Evolutionary conservation across 2,888 invertebrate species (phyloP).

Genomic region (Cryptocheilus praepositus): DNA sequence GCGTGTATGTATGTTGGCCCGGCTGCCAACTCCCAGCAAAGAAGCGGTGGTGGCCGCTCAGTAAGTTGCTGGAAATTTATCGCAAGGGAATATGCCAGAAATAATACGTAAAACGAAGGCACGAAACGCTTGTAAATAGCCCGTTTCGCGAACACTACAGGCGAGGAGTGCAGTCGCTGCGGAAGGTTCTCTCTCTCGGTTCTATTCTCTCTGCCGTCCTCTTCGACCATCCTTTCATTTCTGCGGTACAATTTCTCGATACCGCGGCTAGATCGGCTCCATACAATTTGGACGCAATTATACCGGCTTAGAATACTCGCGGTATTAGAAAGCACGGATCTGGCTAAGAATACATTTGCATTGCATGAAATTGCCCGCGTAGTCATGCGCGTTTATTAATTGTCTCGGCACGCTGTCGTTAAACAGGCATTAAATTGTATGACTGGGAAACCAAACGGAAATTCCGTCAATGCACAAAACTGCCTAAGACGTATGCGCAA

Average conservation of each 20-base stretch:
- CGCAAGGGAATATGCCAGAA: conserved; percentile 18
- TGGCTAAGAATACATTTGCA: conserved; percentile 12
- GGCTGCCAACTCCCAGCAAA: conserved; percentile 16
- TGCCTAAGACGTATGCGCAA: background rate
- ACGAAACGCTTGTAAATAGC: conserved; percentile 41
- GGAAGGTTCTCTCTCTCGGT: background rate
- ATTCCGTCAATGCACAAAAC: background rate
- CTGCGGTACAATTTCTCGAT: conserved; percentile 2
- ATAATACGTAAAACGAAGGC: conserved; percentile 33
- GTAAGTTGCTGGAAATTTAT: conserved; percentile 23
- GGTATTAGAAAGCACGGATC: conserved; percentile 5
- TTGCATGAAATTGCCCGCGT: conserved; percentile 5
- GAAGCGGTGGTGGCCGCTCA: conserved; percentile 1
- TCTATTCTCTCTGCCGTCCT: background rate
- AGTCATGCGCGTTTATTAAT: conserved; percentile 2
- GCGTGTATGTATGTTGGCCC: background rate
- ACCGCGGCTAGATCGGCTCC: conserved; percentile 6
- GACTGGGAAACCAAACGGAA: background rate
- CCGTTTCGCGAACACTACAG: conserved; percentile 15
- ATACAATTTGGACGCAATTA: conserved; percentile 11
- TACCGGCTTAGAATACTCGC: conserved; percentile 4
- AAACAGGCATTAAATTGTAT: background rate
- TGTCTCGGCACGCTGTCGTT: background rate
- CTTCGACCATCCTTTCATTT: background rate
- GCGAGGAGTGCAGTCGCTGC: conserved; percentile 3